Evolutionary conservation across 2,797 vertebrate genomes (phyloP), one percentile per base, ranked within the genome.

Genomic region (Dermochelys coriacea): DNA sequence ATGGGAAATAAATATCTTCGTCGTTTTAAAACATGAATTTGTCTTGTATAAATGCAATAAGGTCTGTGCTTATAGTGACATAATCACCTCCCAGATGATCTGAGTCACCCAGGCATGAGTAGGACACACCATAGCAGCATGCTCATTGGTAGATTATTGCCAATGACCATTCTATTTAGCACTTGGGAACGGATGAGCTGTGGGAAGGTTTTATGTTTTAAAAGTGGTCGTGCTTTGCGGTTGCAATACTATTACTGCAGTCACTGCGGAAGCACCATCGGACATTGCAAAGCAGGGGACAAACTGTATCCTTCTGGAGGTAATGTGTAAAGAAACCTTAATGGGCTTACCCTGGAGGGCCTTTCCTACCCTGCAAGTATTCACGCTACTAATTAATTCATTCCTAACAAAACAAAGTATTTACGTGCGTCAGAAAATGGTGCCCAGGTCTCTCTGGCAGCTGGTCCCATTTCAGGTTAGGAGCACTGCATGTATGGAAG

Each of bases 331-430:
- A 94, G 96, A 95, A 97, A 94, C 64, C 87, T 91, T 97, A 96
- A 94, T 54, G 18, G 96, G 90, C 71, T 1, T 37, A 88, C 86
- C 93, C 94, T 29, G 2, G 93, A 89, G 94, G 95, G 95, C 79
- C 91, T 96, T 96, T 97, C 91, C 91, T 96, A 96, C 94, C 89
- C 95, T 95, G 86, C 80, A 87, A 94, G 91, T 94, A 92, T 96
- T 96, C 96, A 96, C 93, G 93, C 96, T 94, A 93, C 95, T 96
- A 96, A 97, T 97, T 97, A 96, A 97, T 97, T 97, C 89, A 97
- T 97, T 97, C 93, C 90, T 93, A 91, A 96, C 96, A 97, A 96
- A 97, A 95, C 94, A 94, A 95, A 91, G 90, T 91, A 95, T 95
- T 96, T 96, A 94, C 94, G 86, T 94, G 94, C 87, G 81, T 96